These are phyloP conservation scores for Monodelphis domestica DNA, from an alignment of 2,797 vertebrate species.

Conservation along the genomic window DNA sequence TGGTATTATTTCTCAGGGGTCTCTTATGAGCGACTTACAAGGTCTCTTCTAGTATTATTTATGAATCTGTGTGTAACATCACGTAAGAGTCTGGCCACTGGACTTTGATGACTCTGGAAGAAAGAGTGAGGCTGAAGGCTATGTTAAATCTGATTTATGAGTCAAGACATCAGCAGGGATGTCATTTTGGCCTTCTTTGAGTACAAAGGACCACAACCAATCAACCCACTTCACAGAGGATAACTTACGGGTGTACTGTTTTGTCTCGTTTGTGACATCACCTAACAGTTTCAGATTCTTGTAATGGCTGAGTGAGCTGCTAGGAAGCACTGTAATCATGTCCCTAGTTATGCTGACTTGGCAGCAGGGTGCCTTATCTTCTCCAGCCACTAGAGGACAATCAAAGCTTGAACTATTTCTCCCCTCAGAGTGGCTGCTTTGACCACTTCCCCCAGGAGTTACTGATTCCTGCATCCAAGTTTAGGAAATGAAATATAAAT, in stretches of 20 bases:
- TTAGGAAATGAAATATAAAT: neutral
- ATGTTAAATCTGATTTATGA: too few species aligned
- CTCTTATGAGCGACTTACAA: too few species aligned
- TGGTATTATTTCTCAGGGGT: too few species aligned
- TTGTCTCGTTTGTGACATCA: neutral
- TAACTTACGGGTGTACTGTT: neutral
- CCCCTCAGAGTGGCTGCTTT: neutral
- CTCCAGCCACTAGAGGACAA: neutral
- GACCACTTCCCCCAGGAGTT: neutral
- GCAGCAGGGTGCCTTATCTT: neutral
- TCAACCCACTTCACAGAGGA: too few species aligned
- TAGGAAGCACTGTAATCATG: neutral
- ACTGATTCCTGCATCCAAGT: neutral
- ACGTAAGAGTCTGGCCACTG: too few species aligned
- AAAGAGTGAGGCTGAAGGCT: too few species aligned
- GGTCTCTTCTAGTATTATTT: neutral
- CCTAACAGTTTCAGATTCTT: neutral
- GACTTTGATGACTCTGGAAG: too few species aligned
- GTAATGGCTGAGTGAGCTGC: neutral
- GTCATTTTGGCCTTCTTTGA: too few species aligned
- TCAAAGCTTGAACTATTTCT: neutral
- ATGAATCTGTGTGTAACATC: neutral
- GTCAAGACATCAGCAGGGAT: too few species aligned
- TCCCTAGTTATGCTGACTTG: neutral
- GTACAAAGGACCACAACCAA: too few species aligned